These are phyloP conservation scores for Heliconius aoede DNA, from an alignment of 2,888 invertebrate species.

Conservation along the genomic window DNA sequence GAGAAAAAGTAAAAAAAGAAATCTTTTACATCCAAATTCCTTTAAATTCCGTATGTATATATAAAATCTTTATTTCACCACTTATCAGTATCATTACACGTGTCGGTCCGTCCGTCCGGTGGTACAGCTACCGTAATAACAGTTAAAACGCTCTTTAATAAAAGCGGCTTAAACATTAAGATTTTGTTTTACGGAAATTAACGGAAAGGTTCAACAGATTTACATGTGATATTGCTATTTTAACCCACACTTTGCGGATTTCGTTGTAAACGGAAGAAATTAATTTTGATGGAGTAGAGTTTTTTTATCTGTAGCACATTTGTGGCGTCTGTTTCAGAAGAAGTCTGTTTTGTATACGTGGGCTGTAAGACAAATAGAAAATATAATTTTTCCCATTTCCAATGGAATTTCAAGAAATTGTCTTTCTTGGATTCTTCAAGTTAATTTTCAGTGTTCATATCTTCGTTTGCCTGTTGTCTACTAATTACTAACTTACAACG, in stretches of 20 bases:
- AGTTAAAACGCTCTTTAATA: slow-evolving; percentile 46
- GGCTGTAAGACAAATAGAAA: neutral
- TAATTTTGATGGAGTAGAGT: neutral
- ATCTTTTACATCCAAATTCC: neutral
- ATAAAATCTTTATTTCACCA: slow-evolving; percentile 30
- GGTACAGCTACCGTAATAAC: slow-evolving; percentile 44
- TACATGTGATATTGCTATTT: slow-evolving; percentile 26
- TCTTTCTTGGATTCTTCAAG: no score
- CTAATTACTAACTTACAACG: no score
- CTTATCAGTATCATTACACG: slow-evolving; percentile 44
- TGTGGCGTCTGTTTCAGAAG: no score
- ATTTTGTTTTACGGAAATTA: slow-evolving; percentile 46
- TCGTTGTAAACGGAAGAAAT: neutral
- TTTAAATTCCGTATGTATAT: neutral
- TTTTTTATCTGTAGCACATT: neutral
- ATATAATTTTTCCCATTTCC: neutral
- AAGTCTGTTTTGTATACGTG: neutral
- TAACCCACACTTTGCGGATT: slow-evolving; percentile 16
- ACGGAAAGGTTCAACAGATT: slow-evolving; percentile 31
- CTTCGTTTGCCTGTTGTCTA: no score
- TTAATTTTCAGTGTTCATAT: no score
- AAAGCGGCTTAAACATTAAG: slow-evolving; percentile 43
- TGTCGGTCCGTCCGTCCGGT: slow-evolving; percentile 42
- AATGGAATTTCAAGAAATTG: no score
- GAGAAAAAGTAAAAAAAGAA: neutral